Base-by-base conservation (phyloP, 2,797 vertebrate genomes). In the Molossus alvarezi region DNA sequence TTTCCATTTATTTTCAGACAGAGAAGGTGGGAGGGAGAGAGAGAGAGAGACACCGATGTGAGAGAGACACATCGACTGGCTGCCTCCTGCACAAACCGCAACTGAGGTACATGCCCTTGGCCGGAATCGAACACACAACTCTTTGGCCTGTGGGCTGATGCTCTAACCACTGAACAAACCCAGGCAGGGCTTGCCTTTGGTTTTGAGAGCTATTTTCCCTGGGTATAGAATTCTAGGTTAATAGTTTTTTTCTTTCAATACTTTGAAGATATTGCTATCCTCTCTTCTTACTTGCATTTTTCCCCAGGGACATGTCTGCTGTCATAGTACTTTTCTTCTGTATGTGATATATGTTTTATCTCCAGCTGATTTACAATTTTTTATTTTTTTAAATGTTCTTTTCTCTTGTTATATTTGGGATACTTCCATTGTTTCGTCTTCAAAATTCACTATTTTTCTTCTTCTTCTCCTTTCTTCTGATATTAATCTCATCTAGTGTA, bases 131-230 rank as follows among this genome's bases (percentile, higher is more conserved):
- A 45, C 41, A 5, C 41, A 45, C 41, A 6, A 45, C 41, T 45
- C 41, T 45, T 45, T 45, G 41, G 41, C 6, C 41, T 45, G 41
- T 6, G 41, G 41, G 41, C 41, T 45, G 41, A 45, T 45, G 41
- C 41, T 45, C 41, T 45, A 45, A 45, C 41, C 41, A 45, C 41
- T 45, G 41, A 45, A 6, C 41, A 45, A 45, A 45, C 4, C 5
- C 41, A 45, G 41, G 3, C 3, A 45, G 41, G 41, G 41, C 41
- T 82, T 76, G 69, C 29, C 20, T 88, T 88, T 9, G 12, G 23
- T 84, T 89, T 88, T 41, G 62, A 58, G 83, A 91, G 55, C 17
- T 23, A 72, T 71, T 72, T 87, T 87, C 71, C 64, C 23, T 83
- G 48, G 29, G 8, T 64, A 51, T 91, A 88, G 62, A 87, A 69